Conservation (phyloP, 2,113 vertebrate species). For the Opisthocomus hoazin region DNA sequence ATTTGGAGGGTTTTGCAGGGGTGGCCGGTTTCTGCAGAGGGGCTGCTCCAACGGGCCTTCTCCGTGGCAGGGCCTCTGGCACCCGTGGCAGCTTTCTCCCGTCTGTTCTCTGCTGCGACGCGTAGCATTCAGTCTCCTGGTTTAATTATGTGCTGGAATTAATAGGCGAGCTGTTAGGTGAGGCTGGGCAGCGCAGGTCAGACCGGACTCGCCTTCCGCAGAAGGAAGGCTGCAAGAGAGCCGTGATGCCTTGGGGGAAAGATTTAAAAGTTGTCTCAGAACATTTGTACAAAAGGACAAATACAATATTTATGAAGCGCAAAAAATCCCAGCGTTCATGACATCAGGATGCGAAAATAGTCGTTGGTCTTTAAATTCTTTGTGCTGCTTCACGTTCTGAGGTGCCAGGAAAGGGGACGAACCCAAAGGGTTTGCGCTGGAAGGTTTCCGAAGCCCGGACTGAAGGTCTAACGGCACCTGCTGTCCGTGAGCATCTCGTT, state of each 20-base stretch:
- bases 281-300: background rate
- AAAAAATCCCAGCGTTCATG: accelerated
- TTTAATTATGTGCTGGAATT: background rate
- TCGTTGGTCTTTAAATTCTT: background rate
- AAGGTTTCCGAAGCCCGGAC: background rate
- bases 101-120: background rate
- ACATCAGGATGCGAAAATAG: background rate
- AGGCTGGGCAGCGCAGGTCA: accelerated
- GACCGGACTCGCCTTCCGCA: background rate
- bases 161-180: background rate
- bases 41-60: background rate
- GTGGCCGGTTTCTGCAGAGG: background rate
- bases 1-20: background rate
- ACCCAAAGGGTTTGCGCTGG: background rate
- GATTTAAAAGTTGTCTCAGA: background rate
- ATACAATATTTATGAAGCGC: no score
- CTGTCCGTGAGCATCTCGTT: background rate
- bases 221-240: background rate
- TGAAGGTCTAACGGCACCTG: no score
- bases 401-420: background rate
- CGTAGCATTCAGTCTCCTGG: background rate
- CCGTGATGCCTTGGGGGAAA: accelerated
- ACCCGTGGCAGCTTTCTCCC: background rate
- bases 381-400: background rate
- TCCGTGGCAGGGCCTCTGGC: background rate